Conservation (phyloP, 2,113 vertebrate species). For the Odobenus rosmarus region DNA sequence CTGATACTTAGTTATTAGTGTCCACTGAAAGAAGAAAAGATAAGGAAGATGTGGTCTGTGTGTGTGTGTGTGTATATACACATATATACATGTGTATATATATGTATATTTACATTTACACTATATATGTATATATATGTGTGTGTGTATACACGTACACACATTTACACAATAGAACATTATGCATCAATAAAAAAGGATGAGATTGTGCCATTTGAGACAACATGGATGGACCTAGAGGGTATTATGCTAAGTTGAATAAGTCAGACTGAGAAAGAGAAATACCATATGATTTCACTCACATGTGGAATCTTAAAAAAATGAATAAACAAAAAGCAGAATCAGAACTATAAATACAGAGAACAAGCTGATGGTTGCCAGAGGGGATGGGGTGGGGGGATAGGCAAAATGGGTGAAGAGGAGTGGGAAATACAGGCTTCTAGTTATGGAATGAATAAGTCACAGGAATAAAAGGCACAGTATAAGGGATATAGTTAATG, state of each 20-base stretch:
- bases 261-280: not conserved
- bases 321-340: not conserved
- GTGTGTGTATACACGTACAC: not conserved
- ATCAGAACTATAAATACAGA: not conserved
- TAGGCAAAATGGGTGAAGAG: not conserved
- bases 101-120: not conserved
- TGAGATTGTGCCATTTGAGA: not conserved
- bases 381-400: not conserved
- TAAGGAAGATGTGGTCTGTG: not conserved
- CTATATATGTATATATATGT: not conserved
- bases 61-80: not conserved
- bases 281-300: not conserved
- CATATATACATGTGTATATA: not conserved
- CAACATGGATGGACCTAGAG: not conserved
- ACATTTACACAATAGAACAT: not conserved
- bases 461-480: not conserved
- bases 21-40: not conserved
- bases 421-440: not conserved
- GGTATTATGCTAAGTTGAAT: not conserved
- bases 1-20: not conserved
- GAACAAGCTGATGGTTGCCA: not conserved
- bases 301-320: not conserved
- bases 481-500: not conserved
- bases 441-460: not conserved
- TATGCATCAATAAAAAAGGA: not conserved